Conservation (phyloP, 2,113 vertebrate species). For the Microcebus jonahi region DNA sequence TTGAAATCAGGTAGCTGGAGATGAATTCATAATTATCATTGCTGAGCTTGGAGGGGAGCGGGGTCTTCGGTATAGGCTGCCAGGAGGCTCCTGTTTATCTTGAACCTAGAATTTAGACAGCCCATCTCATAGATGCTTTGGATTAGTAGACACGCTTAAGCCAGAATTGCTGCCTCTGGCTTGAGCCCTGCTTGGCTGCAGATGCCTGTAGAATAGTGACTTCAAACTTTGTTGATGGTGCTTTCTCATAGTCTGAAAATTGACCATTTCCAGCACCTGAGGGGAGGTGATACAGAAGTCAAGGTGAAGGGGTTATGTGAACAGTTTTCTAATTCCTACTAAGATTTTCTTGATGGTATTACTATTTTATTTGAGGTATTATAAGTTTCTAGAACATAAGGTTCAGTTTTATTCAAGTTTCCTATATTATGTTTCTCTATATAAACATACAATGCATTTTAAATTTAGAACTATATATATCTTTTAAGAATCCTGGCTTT, state of each 20-base stretch:
- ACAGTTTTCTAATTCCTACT: background rate
- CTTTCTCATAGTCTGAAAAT: background rate
- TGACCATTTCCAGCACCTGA: background rate
- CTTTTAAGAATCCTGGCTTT: conserved; percentile 28
- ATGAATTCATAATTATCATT: background rate
- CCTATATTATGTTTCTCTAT: background rate
- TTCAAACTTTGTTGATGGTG: background rate
- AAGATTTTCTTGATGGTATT: background rate
- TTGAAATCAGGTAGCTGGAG: background rate
- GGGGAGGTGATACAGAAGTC: background rate
- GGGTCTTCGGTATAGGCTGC: no score
- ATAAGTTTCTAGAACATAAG: background rate
- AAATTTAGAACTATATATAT: background rate
- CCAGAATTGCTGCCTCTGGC: no score
- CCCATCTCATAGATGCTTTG: background rate
- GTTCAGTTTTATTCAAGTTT: background rate
- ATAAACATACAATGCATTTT: background rate
- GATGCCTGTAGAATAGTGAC: background rate
- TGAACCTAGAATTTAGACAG: background rate
- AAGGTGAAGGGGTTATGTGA: background rate
- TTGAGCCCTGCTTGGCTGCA: background rate
- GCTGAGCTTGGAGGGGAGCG: background rate
- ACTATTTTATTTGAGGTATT: background rate
- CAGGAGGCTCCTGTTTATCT: background rate
- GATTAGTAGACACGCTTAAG: background rate